Evolutionary conservation across 2,888 invertebrate species (phyloP).

Genomic region (Onthophagus sagittarius): DNA sequence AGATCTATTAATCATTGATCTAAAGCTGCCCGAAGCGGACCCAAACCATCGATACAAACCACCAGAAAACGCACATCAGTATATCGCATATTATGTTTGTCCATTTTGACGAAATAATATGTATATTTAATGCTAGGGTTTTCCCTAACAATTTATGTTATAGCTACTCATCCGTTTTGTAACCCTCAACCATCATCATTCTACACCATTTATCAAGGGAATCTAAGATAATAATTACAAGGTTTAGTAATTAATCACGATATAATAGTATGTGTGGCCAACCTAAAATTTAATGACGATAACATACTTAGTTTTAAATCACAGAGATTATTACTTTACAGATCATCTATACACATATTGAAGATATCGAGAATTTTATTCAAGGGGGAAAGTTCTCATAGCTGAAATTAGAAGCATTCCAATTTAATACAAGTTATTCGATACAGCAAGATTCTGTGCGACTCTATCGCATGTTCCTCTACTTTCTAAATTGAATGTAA

Average conservation of each 20-base stretch:
- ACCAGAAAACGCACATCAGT: constrained; percentile 21
- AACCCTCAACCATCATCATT: neutral
- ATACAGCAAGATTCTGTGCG: no score
- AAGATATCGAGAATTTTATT: no score
- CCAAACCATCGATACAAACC: constrained; percentile 13
- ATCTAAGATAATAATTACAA: neutral
- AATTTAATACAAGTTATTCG: no score
- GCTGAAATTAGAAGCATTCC: no score
- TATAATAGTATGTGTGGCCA: neutral
- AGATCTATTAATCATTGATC: constrained; percentile 44
- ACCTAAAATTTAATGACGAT: no score
- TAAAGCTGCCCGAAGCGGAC: constrained; percentile 36
- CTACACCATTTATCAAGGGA: neutral
- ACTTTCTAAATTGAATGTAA: no score
- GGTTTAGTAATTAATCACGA: neutral
- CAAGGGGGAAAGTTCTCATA: no score
- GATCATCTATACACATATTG: no score
- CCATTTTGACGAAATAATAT: constrained; percentile 44
- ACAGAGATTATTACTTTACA: no score
- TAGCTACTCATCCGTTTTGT: neutral
- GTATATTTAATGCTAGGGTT: constrained; percentile 29
- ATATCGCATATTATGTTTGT: constrained; percentile 42
- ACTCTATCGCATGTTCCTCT: no score
- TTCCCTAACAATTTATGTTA: neutral
- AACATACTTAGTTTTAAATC: no score